Base-by-base conservation (phyloP, 2,888 invertebrate genomes). In the Perizoma flavofasciatum region DNA sequence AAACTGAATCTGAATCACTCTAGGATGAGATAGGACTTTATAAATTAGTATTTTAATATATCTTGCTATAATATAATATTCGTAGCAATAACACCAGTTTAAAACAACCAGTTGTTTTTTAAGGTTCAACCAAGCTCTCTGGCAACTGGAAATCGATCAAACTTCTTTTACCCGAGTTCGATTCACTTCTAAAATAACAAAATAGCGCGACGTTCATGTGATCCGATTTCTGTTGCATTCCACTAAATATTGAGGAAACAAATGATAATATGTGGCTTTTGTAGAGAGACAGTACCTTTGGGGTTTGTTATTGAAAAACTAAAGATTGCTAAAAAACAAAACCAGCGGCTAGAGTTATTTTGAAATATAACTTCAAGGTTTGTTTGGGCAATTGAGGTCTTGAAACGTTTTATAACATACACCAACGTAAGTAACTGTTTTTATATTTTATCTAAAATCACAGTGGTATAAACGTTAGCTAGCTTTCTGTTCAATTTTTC, bases 61-160 rank as follows among this genome's bases (percentile, higher is more conserved):
- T 2, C 22, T 22, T 22, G 9, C 7, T 4, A 6, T 7, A 39
- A 8, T 39, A 9, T 7, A n/a, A 39, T 39, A 39, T 39, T 39
- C 39, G 7, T 7, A 6, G 8, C 39, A 39, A 39, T 39, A 39
- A 39, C 9, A 39, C 7, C 9, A 22, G 22, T 22, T 22, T 22
- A 22, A 1, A 7, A 5, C 37, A 37, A 6, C 37, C 6, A 37
- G 37, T 37, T 37, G 37, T 22, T 22, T 22, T 3, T 22, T 22
- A 22, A 22, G 22, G 22, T 22, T 22, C 22, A 22, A 37, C 37
- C 37, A 7, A 58, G 56, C 32, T 48, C 46, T 35, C 11, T 57
- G 11, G 61, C 59, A 60, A 67, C 66, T 54, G 58, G 46, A 62
- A 62, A 67, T 67, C 64, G 66, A 67, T 67, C 66, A 60, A 64